Conservation (phyloP, 1,140 invertebrate species). For the Thalassaphorura encarpata region DNA sequence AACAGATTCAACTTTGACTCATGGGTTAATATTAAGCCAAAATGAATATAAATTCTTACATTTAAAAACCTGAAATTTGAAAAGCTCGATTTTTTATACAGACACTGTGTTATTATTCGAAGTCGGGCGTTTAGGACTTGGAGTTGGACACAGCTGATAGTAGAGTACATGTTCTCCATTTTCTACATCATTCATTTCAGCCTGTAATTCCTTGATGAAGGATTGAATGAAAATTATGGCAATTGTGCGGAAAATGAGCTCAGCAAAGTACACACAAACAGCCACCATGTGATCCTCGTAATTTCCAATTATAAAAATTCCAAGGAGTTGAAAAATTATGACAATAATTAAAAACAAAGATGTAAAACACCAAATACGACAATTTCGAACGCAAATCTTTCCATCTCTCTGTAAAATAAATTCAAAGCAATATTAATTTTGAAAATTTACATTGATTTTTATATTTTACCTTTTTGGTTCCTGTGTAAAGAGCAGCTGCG, state of each 20-base stretch:
- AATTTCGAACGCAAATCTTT: conserved; percentile 1
- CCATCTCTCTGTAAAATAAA: not conserved
- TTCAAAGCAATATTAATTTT: not conserved
- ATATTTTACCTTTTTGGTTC: not conserved
- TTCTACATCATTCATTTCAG: not conserved
- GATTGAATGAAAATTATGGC: not conserved
- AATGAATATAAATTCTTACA: too few species aligned
- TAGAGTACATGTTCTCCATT: not conserved
- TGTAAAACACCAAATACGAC: not conserved
- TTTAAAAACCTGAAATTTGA: too few species aligned
- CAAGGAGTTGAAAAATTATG: not conserved
- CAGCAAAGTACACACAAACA: not conserved
- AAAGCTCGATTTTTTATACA: too few species aligned
- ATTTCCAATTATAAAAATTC: not conserved
- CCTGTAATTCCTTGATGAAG: not conserved
- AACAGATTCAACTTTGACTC: too few species aligned
- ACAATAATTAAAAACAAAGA: not conserved
- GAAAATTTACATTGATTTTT: not conserved
- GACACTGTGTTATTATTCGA: too few species aligned
- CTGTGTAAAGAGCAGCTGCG: not conserved
- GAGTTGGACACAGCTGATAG: not conserved
- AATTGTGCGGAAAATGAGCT: not conserved
- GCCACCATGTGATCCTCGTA: not conserved
- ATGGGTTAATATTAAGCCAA: too few species aligned
- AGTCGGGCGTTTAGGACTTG: too few species aligned